Percentiles rank a stretch among this genome's conserved stretches.
phyloP scores from a whole-genome alignment of 2,888 invertebrate species.

The Hydraecia micacea region DNA sequence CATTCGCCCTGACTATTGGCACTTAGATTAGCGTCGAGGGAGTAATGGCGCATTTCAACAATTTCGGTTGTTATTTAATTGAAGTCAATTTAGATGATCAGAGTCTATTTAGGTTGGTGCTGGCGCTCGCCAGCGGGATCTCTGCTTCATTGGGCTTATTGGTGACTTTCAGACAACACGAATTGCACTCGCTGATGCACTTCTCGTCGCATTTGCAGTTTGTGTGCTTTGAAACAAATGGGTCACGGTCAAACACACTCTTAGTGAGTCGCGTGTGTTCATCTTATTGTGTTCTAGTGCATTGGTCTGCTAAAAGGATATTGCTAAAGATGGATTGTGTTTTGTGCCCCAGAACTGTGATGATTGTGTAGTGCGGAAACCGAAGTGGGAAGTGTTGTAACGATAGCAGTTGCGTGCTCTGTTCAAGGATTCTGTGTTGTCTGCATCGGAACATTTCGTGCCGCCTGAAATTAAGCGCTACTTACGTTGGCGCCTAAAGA shows the following conservation, averaged over 20 bases:
- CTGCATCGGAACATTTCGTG: constrained; percentile 44
- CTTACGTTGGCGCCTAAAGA: constrained; percentile 27
- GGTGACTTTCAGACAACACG: constrained; percentile 90
- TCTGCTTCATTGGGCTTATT: constrained; percentile 91
- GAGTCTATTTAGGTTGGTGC: constrained; percentile 91
- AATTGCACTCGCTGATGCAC: constrained; percentile 90
- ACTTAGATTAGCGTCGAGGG: constrained; percentile 90
- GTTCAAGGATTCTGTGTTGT: constrained; percentile 44
- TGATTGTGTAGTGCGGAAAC: constrained; percentile 54
- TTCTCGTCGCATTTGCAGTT: constrained; percentile 85
- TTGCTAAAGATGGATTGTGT: constrained; percentile 25
- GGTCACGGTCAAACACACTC: constrained; percentile 69
- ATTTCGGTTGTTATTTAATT: constrained; percentile 91
- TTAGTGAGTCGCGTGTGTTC: constrained; percentile 47
- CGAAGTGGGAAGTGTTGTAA: constrained; percentile 47
- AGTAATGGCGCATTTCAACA: constrained; percentile 91
- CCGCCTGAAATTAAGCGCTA: constrained; percentile 45
- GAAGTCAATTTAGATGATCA: constrained; percentile 91
- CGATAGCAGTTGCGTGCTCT: constrained; percentile 42
- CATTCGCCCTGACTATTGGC: constrained; percentile 90
- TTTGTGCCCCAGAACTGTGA: constrained; percentile 44
- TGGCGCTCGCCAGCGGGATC: constrained; percentile 90
- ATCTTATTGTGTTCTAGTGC: constrained; percentile 52
- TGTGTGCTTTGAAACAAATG: constrained; percentile 70
- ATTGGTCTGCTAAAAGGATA: constrained; percentile 27